phyloP scores from a whole-genome alignment of 1,140 invertebrate genomes.

The Drosophila bocqueti region DNA sequence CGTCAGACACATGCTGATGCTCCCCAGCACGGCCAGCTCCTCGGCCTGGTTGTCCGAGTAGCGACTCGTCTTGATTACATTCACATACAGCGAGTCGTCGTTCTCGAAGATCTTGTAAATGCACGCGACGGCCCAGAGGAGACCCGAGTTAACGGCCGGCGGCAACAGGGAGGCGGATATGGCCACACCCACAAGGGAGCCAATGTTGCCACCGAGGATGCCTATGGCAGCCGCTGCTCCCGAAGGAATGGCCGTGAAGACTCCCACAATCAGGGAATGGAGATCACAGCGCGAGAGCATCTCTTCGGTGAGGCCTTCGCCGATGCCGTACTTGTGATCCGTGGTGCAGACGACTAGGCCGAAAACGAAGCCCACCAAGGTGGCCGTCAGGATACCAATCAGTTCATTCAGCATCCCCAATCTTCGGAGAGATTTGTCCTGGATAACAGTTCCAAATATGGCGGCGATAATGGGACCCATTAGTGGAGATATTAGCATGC shows the following conservation, averaged over 20 bases:
- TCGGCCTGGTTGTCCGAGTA: slow-evolving; percentile 87
- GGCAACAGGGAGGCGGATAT: slow-evolving; percentile 92
- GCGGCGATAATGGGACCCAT: slow-evolving; percentile 92
- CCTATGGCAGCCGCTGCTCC: slow-evolving; percentile 91
- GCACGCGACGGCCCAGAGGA: slow-evolving; percentile 89
- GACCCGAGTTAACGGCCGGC: slow-evolving; percentile 91
- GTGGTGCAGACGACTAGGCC: slow-evolving; percentile 87
- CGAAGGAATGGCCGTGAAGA: slow-evolving; percentile 89
- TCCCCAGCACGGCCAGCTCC: slow-evolving; percentile 88
- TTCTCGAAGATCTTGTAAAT: slow-evolving; percentile 86
- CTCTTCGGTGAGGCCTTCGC: slow-evolving; percentile 89
- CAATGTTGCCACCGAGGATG: slow-evolving; percentile 90
- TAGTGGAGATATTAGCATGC: slow-evolving; percentile 92
- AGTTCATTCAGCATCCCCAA: slow-evolving; percentile 88
- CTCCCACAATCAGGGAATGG: slow-evolving; percentile 88
- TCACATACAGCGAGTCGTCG: slow-evolving; percentile 81
- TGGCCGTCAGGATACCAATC: slow-evolving; percentile 88
- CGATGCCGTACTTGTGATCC: slow-evolving; percentile 87
- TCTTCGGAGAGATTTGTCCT: slow-evolving; percentile 87
- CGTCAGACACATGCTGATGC: slow-evolving; percentile 89
- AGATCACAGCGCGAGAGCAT: slow-evolving; percentile 89
- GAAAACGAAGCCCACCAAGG: slow-evolving; percentile 89
- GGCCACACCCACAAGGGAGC: slow-evolving; percentile 92
- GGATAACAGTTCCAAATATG: slow-evolving; percentile 90
- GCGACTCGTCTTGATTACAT: slow-evolving; percentile 80